Evolutionary conservation across 2,113 vertebrate genomes (phyloP).

Genomic region (Chlamydotis undulata): DNA sequence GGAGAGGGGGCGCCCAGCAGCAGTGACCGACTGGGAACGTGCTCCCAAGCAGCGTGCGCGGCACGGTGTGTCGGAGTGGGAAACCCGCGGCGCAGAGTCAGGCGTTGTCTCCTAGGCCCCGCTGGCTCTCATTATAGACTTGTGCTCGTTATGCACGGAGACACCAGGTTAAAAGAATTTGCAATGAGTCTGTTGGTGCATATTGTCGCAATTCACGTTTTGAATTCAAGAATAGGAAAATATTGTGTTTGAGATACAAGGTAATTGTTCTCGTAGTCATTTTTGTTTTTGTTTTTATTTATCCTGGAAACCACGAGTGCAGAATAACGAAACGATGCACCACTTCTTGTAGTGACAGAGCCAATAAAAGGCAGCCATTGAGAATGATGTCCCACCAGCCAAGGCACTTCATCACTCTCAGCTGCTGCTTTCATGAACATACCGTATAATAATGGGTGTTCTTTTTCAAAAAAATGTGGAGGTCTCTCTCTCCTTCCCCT

Average conservation of each 20-base stretch:
- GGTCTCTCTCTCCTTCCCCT: background rate
- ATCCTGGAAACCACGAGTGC: background rate
- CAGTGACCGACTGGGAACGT: background rate
- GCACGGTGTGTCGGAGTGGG: fast-evolving
- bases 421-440: background rate
- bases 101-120: fast-evolving
- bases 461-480: background rate
- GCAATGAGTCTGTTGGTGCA: background rate
- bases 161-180: background rate
- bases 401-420: conserved; percentile 19
- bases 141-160: background rate
- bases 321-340: background rate
- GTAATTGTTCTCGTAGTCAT: background rate
- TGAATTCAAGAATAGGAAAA: background rate
- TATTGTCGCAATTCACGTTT: background rate
- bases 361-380: background rate
- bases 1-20: background rate
- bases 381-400: conserved; percentile 20
- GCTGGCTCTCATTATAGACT: background rate
- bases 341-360: background rate
- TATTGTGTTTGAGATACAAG: background rate
- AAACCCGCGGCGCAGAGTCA: background rate
- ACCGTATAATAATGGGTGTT: background rate
- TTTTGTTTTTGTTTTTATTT: background rate
- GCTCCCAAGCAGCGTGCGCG: background rate